Base-by-base conservation (phyloP, 2,888 invertebrate species). In the Sthenelais limicola region DNA sequence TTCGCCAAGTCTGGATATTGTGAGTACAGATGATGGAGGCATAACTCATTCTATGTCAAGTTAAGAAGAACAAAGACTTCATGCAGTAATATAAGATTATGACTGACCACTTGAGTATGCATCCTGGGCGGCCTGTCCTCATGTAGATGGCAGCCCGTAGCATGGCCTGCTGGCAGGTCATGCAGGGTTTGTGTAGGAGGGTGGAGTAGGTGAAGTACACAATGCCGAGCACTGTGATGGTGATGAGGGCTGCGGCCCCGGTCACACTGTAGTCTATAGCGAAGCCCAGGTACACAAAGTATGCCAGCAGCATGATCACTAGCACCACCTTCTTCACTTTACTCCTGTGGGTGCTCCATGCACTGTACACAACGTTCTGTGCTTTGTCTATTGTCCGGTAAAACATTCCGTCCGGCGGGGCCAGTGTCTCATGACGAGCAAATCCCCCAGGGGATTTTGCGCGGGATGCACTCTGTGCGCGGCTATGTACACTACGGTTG, bases 221-320 rank as follows among this genome's bases (percentile, higher is more conserved):
- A n/a, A 43, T 30, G 33, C 18, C 33, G 21, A 71, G 0, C n/a
- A 43, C 48, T 18, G 71, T 71, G n/a, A 56, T 12, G 4, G n/a
- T 21, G 30, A 62, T 58, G 0, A 71, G 62, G 4, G 56, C 35
- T n/a, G 48, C 58, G 4, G 58, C 47, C 12, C 62, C 58, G 7
- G 21, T 18, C 5, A 49, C 58, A 62, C 51, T 71, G 47, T 62
- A 32, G 58, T 58, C 49, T 18, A 62, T 71, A 4, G 71, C 71
- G 33, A 62, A 71, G 21, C 58, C 47, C 30, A 71, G 58, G 49
- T 71, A 71, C n/a, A 62, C 48, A 24, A 71, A 48, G 49, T 62
- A 71, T 21, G 43, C 51, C 12, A 71, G 15, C 1, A 58, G 4
- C 18, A 71, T 3, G 43, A 38, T 58, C 1, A 48, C 48, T 48